Evolutionary conservation across 2,797 vertebrate genomes (phyloP), one percentile per base, ranked within the genome.

Genomic region (Bryconaethiops microstoma): DNA sequence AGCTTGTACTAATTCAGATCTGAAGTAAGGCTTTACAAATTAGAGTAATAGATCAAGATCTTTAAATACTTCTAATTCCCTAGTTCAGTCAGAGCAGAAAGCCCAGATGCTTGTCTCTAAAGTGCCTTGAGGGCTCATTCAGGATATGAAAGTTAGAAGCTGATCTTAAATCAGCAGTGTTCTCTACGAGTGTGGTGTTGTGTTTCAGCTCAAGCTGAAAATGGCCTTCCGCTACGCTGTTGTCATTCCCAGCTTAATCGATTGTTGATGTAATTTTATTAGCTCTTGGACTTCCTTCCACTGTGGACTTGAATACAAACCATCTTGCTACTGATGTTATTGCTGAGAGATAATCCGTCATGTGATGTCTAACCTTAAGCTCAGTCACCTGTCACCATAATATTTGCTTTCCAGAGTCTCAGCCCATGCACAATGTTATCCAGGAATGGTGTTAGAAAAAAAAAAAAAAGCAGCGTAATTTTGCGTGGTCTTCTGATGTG

Each of bases 251-350:
- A 39, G 16, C 19, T 57, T 40, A 39, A 23, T 57, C 50, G n/a
- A 65, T 42, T 75, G 29, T 19, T 54, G 6, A 12, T 65, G 1
- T 65, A 25, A 65, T 64, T 64, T 40, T 42, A 71, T 81, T 82
- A 65, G 48, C 17, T 1, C 17, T 54, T 9, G 19, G 13, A 14
- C 21, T 50, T 54, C 17, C 45, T 21, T 76, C 13, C 45, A 7
- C 45, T 29, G 7, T 39, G 29, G 8, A 50, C 19, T n/a, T 4
- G 2, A 50, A 7, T 25, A 48, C n/a, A n/a, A 19, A 23, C 71
- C 71, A 23, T 59, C 19, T 60, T 59, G 54, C 17, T 67, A 9
- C 29, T 55, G 25, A 7, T 35, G 17, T 73, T 72, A 4, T 59
- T 59, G 14, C 12, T 1, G 19, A 13, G 55, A 60, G 7, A 57